Percentiles rank a stretch among this genome's conserved stretches.
phyloP scores from a whole-genome alignment of 2,797 vertebrate species.

The Crenuchus spilurus region DNA sequence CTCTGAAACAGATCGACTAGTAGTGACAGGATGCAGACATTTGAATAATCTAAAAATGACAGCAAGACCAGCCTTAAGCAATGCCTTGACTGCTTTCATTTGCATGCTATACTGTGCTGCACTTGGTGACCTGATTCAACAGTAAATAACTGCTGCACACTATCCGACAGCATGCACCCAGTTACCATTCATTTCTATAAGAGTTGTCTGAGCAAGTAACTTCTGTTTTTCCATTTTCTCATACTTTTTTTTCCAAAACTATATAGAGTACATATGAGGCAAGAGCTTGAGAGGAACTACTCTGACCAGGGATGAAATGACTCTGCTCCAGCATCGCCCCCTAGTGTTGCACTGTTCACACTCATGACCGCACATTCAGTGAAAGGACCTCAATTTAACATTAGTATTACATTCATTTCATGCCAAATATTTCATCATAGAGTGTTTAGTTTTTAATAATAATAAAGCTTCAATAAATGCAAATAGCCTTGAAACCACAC shows the following conservation, averaged over 20 bases:
- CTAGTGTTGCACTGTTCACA: conserved; percentile 6
- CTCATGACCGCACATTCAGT: not conserved
- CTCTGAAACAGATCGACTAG: not conserved
- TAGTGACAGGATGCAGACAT: conserved; percentile 30
- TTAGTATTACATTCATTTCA: not conserved
- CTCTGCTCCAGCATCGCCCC: conserved; percentile 21
- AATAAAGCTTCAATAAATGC: not conserved
- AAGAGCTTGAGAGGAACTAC: not conserved
- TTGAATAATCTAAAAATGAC: conserved; percentile 36
- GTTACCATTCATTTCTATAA: not conserved
- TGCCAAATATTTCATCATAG: not conserved
- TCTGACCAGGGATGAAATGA: too few relatives aligned
- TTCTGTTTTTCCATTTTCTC: too few relatives aligned
- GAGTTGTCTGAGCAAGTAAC: too few relatives aligned
- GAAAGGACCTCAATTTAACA: too few relatives aligned
- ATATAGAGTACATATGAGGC: too few relatives aligned
- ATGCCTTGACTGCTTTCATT: not conserved
- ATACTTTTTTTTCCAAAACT: too few relatives aligned
- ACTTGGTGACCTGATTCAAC: not conserved
- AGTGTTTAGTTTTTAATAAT: not conserved
- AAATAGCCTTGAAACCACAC: not conserved
- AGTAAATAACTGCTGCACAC: not conserved
- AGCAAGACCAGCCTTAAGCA: not conserved
- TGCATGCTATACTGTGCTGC: conserved; percentile 29
- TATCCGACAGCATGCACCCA: not conserved